These are phyloP conservation scores for Macrophya annulata DNA, from an alignment of 2,888 invertebrate genomes.

Conservation along the genomic window DNA sequence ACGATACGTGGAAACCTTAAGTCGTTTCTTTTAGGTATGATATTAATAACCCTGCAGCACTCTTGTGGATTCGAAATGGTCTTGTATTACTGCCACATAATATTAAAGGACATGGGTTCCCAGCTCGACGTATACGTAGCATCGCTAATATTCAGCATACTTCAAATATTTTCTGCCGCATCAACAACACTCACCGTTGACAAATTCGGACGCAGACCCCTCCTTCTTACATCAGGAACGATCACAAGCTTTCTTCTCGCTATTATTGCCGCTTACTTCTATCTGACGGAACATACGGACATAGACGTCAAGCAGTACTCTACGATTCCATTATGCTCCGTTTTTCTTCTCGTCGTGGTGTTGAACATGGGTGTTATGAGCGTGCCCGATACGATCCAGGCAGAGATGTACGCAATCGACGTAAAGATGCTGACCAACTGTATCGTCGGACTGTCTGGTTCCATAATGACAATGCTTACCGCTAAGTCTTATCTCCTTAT, in stretches of 20 bases:
- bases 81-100: slow-evolving; percentile 77
- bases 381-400: slow-evolving; percentile 64
- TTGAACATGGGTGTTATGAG: slow-evolving; percentile 57
- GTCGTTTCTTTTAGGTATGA: slow-evolving; percentile 77
- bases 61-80: slow-evolving; percentile 73
- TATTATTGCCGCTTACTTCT: slow-evolving; percentile 67
- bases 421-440: slow-evolving; percentile 67
- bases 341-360: slow-evolving; percentile 63
- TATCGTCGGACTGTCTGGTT: slow-evolving; percentile 60
- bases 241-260: slow-evolving; percentile 63
- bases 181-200: slow-evolving; percentile 77
- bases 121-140: slow-evolving; percentile 55
- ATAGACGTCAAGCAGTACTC: slow-evolving; percentile 60
- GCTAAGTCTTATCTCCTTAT: slow-evolving; percentile 67
- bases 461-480: slow-evolving; percentile 59
- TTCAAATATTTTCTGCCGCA: slow-evolving; percentile 66
- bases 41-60: slow-evolving; percentile 80
- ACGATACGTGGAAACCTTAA: slow-evolving; percentile 69
- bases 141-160: slow-evolving; percentile 13
- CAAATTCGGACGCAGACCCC: slow-evolving; percentile 78
- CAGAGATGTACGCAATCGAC: slow-evolving; percentile 69
- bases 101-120: slow-evolving; percentile 75
- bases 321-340: background rate
- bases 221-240: slow-evolving; percentile 77
- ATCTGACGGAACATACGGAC: slow-evolving; percentile 63